These are phyloP conservation scores for Cyrtorhinus lividipennis DNA, from an alignment of 1,140 invertebrate genomes.

Conservation along the genomic window DNA sequence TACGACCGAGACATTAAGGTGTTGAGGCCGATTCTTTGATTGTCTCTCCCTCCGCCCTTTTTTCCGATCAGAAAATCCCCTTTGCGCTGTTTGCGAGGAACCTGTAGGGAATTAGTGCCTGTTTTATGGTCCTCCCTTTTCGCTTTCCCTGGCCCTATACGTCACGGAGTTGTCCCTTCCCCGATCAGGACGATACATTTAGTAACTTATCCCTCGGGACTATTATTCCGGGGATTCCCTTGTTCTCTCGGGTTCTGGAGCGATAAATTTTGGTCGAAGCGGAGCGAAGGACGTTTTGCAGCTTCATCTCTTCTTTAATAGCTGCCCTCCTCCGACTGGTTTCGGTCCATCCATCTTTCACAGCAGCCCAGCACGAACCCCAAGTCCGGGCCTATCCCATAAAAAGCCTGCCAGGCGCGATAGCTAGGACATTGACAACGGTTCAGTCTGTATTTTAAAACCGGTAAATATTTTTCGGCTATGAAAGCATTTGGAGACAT, in stretches of 20 bases:
- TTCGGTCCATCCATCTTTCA: not conserved
- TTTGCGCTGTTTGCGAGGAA: not conserved
- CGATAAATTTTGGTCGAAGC: not conserved
- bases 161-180: not conserved
- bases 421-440: not conserved
- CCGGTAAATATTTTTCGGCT: not conserved
- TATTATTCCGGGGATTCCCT: not conserved
- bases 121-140: not conserved
- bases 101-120: conserved; percentile 3
- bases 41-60: not conserved
- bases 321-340: not conserved
- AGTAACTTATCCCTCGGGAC: conserved; percentile 1
- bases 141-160: not conserved
- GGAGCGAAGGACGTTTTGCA: not conserved
- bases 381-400: too few relatives aligned
- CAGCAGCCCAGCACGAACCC: not conserved
- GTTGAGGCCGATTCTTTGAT: not conserved
- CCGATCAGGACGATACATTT: conserved; percentile 1
- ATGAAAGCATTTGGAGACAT: too few relatives aligned
- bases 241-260: not conserved
- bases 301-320: not conserved
- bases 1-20: conserved; percentile 5
- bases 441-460: not conserved
- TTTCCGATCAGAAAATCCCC: not conserved
- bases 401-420: not conserved